Base-by-base conservation (phyloP, 2,888 invertebrate genomes). In the Helicoverpa assulta region DNA sequence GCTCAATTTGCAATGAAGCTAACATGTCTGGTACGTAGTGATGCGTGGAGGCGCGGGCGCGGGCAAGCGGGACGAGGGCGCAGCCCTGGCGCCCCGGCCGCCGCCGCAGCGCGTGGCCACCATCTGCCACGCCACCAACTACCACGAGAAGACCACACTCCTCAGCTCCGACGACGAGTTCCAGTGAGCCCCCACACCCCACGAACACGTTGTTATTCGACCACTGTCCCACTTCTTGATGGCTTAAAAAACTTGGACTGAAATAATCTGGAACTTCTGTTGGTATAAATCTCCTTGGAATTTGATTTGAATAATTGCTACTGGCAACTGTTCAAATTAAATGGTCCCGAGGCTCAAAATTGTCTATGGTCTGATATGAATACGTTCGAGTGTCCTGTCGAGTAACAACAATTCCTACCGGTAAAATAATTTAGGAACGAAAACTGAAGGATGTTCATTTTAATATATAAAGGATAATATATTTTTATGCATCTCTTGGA, bases 131-230 rank as follows among this genome's bases (percentile, higher is more conserved):
- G 91, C 92, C 60, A 90, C 94, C 80, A 98, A 98, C 93, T 99
- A 99, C 96, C 99, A 98, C 93, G 99, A 99, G 96, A 99, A 99
- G 96, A 99, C 99, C 51, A 99, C 99, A 96, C 96, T 99, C 80
- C 97, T 99, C 83, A 99, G 98, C 96, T 99, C 99, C 81, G 99
- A 99, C 91, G 99, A 99, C 92, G 99, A 99, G 93, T 98, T 98
- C 94, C 98, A 98, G 96, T 98, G 96, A 96, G 89, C 37, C 6
- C 5, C 54, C 57, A 37, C 47, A 60, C 50, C 68, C n/a, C 33
- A 14, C 40, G 47, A n/a, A 7, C 53, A 67, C 76, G 80, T 83
- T 83, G 84, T 80, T 83, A 78, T 78, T 78, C 72, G 83, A 81
- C 78, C 10, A 26, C 52, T 58, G 66, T 81, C 83, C 68, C 65